These are phyloP conservation scores for Pachymerium ferrugineum DNA, from an alignment of 2,888 invertebrate species.

Conservation along the genomic window DNA sequence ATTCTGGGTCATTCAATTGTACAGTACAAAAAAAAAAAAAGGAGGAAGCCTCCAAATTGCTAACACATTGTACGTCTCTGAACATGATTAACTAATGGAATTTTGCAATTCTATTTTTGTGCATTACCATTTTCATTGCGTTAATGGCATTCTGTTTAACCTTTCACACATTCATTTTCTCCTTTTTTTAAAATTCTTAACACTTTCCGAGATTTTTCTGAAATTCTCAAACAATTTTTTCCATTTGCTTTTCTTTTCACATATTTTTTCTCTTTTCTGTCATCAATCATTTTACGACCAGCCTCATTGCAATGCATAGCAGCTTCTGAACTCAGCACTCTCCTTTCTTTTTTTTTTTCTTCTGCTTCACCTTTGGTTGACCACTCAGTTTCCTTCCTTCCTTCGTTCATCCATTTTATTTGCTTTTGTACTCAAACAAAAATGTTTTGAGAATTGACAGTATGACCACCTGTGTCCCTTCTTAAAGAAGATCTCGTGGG, in stretches of 20 bases:
- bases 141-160: too few relatives aligned
- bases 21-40: too few relatives aligned
- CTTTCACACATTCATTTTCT: too few relatives aligned
- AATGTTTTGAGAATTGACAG: neutral
- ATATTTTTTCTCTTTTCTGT: neutral
- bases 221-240: neutral
- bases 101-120: too few relatives aligned
- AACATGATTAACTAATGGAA: too few relatives aligned
- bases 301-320: slow-evolving; percentile 23
- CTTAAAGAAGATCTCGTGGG: too few relatives aligned
- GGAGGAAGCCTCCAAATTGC: too few relatives aligned
- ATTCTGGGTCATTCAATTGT: too few relatives aligned
- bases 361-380: slow-evolving; percentile 7
- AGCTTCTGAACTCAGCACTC: neutral
- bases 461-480: neutral
- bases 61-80: too few relatives aligned
- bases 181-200: too few relatives aligned
- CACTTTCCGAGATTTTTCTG: too few relatives aligned
- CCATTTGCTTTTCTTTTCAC: neutral
- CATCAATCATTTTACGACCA: slow-evolving; percentile 6
- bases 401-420: neutral
- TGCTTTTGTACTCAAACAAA: neutral
- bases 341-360: neutral
- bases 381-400: neutral
- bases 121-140: too few relatives aligned